Evolutionary conservation across 2,113 vertebrate genomes (phyloP).

Genomic region (Percina caprodes): DNA sequence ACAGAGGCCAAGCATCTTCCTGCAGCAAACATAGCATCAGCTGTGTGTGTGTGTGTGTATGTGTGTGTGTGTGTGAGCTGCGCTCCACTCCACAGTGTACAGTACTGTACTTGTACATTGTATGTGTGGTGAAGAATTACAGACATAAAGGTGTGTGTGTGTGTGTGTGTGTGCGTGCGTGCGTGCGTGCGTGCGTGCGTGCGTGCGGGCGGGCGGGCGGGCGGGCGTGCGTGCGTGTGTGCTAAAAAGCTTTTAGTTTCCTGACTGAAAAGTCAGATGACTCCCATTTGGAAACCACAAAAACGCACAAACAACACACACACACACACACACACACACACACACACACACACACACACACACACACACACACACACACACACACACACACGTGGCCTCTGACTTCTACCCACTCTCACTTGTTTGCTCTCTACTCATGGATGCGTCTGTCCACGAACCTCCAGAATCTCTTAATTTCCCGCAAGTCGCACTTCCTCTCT

Average conservation of each 20-base stretch:
- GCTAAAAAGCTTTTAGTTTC: slow-evolving; percentile 58
- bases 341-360: slow-evolving; percentile 14
- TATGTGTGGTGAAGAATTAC: not conserved
- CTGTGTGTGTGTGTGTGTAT: not conserved
- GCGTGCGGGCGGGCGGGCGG: too few relatives aligned
- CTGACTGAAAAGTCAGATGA: slow-evolving; percentile 26
- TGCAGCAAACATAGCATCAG: not conserved
- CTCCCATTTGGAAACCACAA: slow-evolving; percentile 22
- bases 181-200: not conserved
- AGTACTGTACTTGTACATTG: not conserved
- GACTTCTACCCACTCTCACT: slow-evolving; percentile 44
- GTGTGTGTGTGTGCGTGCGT: not conserved
- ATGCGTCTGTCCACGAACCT: slow-evolving; percentile 43
- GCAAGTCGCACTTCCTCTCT: slow-evolving; percentile 30
- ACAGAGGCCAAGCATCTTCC: slow-evolving; percentile 41
- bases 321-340: slow-evolving; percentile 9
- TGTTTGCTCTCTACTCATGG: slow-evolving; percentile 7
- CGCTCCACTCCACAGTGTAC: not conserved
- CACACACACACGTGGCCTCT: slow-evolving; percentile 46
- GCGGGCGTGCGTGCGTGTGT: not conserved
- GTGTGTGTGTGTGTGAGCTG: slow-evolving; percentile 13
- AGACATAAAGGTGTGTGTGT: slow-evolving; percentile 13
- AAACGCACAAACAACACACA: slow-evolving; percentile 6
- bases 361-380: slow-evolving; percentile 10
- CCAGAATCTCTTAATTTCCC: slow-evolving; percentile 63